These are phyloP conservation scores for Siniperca chuatsi DNA, from an alignment of 2,113 vertebrate species.

Conservation along the genomic window DNA sequence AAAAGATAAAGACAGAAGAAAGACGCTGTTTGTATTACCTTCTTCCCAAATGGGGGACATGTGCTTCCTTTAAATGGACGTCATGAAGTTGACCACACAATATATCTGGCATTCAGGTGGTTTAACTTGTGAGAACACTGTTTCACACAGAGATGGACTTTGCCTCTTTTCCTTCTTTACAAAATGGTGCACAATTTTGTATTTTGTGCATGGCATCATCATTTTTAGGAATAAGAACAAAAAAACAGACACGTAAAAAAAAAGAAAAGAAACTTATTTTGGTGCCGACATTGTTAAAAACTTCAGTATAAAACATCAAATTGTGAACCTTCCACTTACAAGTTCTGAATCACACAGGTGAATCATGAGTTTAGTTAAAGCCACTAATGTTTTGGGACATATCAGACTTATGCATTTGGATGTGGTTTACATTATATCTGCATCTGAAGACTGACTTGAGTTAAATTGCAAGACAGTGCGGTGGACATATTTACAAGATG, in stretches of 20 bases:
- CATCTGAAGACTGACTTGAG: conserved; percentile 3
- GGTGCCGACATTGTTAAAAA: background rate
- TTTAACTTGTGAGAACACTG: too few relatives aligned
- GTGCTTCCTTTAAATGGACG: too few relatives aligned
- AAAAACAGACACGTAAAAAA: background rate
- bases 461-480: conserved; percentile 13
- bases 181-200: background rate
- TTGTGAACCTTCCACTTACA: too few relatives aligned
- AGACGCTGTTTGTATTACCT: background rate
- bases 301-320: background rate
- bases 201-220: background rate
- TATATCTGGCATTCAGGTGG: background rate
- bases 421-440: background rate
- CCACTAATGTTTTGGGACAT: accelerated
- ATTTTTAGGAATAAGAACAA: background rate
- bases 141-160: background rate
- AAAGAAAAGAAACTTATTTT: background rate
- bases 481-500: background rate
- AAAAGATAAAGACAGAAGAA: background rate
- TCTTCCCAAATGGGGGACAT: background rate
- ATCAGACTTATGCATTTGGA: background rate
- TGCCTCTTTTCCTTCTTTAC: background rate
- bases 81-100: too few relatives aligned
- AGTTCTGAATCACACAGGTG: too few relatives aligned
- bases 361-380: background rate